Evolutionary conservation across 2,888 invertebrate species (phyloP).

Genomic region (Dorcus hopei): DNA sequence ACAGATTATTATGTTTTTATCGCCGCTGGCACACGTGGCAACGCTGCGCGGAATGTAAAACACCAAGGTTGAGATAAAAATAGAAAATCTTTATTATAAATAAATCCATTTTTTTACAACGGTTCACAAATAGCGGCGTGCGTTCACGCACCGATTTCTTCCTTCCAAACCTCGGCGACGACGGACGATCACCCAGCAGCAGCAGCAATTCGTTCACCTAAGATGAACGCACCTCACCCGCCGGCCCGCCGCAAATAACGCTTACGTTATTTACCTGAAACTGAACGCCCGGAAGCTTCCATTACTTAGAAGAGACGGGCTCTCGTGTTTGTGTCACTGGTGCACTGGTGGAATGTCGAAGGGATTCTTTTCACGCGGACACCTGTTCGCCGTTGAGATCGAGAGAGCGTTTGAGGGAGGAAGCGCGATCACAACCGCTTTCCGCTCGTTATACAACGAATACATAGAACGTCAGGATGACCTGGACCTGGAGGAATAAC

Average conservation of each 20-base stretch:
- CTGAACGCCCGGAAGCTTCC: background rate
- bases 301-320: background rate
- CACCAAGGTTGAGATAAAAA: constrained; percentile 48
- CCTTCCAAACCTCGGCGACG: no score
- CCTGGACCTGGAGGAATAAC: background rate
- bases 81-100: constrained; percentile 50
- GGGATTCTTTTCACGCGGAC: no score
- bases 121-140: constrained; percentile 17
- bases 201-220: background rate
- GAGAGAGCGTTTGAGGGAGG: no score
- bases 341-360: background rate
- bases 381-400: no score
- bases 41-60: constrained; percentile 44
- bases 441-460: no score
- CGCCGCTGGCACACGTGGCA: constrained; percentile 39
- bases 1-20: constrained; percentile 41
- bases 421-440: no score
- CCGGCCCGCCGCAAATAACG: background rate
- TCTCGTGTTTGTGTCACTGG: background rate
- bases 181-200: constrained; percentile 12
- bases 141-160: background rate
- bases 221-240: background rate
- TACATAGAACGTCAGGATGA: no score
- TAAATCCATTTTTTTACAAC: constrained; percentile 44
- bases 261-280: background rate